Conservation (phyloP, 1,140 invertebrate species). For the Trachymyrmex septentrionalis region DNA sequence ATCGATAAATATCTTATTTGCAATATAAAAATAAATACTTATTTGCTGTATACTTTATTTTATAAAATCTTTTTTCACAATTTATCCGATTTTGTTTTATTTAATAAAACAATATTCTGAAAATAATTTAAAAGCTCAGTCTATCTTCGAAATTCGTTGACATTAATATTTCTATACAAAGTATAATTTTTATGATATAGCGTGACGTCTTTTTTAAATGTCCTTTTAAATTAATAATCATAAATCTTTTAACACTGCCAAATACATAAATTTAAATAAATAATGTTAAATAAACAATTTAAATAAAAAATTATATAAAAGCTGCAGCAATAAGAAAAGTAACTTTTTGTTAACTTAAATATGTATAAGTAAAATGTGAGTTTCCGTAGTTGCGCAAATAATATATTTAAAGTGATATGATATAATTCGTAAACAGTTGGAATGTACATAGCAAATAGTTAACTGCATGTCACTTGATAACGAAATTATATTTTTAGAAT, state of each 20-base stretch:
- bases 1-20: background rate
- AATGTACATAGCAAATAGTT: too few relatives aligned
- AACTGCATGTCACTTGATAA: too few relatives aligned
- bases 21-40: background rate
- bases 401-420: too few relatives aligned
- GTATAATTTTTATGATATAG: background rate
- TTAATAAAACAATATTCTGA: background rate
- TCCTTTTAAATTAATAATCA: background rate
- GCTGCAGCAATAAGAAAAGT: background rate
- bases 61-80: background rate
- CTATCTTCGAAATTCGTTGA: background rate
- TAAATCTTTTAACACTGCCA: background rate
- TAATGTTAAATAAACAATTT: too few relatives aligned
- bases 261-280: too few relatives aligned
- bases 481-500: too few relatives aligned
- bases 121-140: background rate
- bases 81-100: background rate
- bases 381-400: too few relatives aligned
- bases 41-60: too few relatives aligned
- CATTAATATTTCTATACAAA: background rate
- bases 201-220: background rate
- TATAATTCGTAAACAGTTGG: too few relatives aligned
- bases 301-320: background rate
- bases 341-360: background rate
- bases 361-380: too few relatives aligned